phyloP scores from a whole-genome alignment of 2,888 invertebrate species.

The Parasteatoda lunata region DNA sequence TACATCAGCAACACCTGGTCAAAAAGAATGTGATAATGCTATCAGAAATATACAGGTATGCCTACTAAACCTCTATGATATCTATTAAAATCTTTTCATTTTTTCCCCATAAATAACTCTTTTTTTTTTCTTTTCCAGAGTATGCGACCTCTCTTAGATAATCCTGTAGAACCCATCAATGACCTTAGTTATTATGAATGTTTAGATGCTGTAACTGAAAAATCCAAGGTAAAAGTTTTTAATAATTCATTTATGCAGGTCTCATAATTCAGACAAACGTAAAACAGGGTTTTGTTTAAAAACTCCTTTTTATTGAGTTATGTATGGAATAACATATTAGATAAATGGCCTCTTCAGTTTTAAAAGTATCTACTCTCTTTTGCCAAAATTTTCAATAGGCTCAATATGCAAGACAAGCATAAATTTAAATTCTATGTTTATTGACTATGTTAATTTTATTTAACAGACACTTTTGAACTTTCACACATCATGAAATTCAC shows the following conservation, averaged over 20 bases:
- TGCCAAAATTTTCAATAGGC: too few relatives aligned
- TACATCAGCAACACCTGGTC: constrained; percentile 93
- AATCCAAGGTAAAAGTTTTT: constrained; percentile 80
- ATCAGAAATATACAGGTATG: constrained; percentile 87
- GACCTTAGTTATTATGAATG: constrained; percentile 95
- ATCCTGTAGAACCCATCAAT: constrained; percentile 90
- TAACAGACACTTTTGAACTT: too few relatives aligned
- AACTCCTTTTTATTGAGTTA: too few relatives aligned
- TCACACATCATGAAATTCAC: too few relatives aligned
- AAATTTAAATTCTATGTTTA: too few relatives aligned
- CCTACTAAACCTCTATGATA: background rate
- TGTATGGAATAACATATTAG: too few relatives aligned
- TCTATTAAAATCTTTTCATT: background rate
- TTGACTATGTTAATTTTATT: too few relatives aligned
- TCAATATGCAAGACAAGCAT: too few relatives aligned
- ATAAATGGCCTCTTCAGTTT: too few relatives aligned
- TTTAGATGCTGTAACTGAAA: constrained; percentile 90
- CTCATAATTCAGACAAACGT: too few relatives aligned
- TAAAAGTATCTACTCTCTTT: too few relatives aligned
- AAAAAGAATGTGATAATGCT: constrained; percentile 97
- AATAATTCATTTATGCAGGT: background rate
- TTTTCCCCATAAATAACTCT: background rate
- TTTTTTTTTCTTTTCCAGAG: constrained; percentile 75
- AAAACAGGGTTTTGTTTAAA: too few relatives aligned
- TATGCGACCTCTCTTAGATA: constrained; percentile 85